Evolutionary conservation across 2,797 vertebrate genomes (phyloP).

Genomic region (Allobates femoralis): DNA sequence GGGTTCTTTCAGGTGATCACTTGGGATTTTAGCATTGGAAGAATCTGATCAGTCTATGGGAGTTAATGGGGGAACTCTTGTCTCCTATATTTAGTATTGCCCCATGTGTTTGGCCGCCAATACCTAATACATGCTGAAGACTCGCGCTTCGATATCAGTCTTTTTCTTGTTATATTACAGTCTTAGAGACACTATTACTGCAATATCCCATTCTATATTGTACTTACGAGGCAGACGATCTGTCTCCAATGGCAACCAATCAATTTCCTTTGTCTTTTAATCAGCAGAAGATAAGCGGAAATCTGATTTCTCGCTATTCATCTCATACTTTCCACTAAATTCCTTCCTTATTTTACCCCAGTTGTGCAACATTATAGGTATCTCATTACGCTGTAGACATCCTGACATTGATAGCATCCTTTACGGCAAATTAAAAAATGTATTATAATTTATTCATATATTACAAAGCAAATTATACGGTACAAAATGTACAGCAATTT

Average conservation of each 20-base stretch:
- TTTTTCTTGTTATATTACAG: not conserved
- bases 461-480: constrained; percentile 38
- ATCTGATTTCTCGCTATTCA: not conserved
- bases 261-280: not conserved
- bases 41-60: too few relatives aligned
- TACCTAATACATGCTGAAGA: too few relatives aligned
- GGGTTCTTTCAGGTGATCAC: too few relatives aligned
- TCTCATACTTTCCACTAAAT: not conserved
- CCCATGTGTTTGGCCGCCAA: too few relatives aligned
- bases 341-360: not conserved
- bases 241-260: not conserved
- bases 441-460: constrained; percentile 49
- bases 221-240: not conserved
- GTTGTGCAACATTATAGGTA: not conserved
- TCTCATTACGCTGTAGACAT: not conserved
- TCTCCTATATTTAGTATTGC: not conserved
- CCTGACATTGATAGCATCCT: constrained; percentile 17
- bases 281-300: not conserved
- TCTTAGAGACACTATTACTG: not conserved
- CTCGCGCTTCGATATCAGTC: too few relatives aligned
- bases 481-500: constrained; percentile 28
- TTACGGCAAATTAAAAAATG: constrained; percentile 10
- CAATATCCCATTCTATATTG: not conserved
- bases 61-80: too few relatives aligned
- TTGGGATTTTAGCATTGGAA: too few relatives aligned